Conservation (phyloP, 2,797 vertebrate species). For the Thamnophis elegans region DNA sequence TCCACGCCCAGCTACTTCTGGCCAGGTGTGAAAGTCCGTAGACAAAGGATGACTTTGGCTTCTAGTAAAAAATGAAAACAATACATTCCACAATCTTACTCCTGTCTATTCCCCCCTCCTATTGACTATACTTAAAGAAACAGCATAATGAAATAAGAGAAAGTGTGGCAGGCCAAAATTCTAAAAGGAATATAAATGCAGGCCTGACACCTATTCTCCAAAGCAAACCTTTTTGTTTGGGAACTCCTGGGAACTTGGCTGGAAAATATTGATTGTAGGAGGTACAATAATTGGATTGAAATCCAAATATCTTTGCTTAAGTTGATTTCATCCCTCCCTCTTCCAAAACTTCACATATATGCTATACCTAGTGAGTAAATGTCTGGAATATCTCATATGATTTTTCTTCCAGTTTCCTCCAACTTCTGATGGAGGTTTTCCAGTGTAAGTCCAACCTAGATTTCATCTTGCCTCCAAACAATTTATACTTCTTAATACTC, state of each 20-base stretch:
- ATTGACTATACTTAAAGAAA: too few relatives aligned
- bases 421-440: background rate
- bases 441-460: background rate
- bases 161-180: too few relatives aligned
- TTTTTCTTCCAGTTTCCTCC: background rate
- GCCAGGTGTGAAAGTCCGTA: too few relatives aligned
- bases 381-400: background rate
- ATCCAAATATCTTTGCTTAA: background rate
- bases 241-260: background rate
- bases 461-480: background rate
- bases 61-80: too few relatives aligned
- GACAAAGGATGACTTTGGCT: too few relatives aligned
- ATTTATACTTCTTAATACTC: background rate
- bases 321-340: background rate
- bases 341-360: background rate
- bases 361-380: background rate
- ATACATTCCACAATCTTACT: too few relatives aligned
- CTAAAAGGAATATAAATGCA: too few relatives aligned
- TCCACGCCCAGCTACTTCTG: too few relatives aligned
- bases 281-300: background rate
- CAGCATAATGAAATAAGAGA: too few relatives aligned
- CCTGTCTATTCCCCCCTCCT: too few relatives aligned
- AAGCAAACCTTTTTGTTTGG: background rate
- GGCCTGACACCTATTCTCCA: too few relatives aligned
- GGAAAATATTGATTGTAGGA: background rate